Evolutionary conservation across 2,888 invertebrate species (phyloP).

Genomic region (Dermolepida albohirtum): DNA sequence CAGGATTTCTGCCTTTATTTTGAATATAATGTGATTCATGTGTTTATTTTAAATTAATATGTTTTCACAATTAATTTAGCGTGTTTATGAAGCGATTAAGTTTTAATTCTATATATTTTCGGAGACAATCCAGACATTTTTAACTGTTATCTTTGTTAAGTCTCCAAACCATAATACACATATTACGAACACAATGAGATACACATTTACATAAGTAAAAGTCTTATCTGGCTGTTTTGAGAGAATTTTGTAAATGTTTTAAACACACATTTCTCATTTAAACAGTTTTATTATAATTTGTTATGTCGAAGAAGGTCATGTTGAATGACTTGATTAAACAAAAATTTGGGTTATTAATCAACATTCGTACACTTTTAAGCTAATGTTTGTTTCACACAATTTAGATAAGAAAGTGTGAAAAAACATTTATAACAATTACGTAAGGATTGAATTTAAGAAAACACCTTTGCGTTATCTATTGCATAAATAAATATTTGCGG

Average conservation of each 20-base stretch:
- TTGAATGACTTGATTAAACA: conserved; percentile 27
- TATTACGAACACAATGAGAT: conserved; percentile 14
- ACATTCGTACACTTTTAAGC: conserved; percentile 14
- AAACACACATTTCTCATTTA: conserved; percentile 21
- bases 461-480: no score
- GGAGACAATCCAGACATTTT: conserved; percentile 2
- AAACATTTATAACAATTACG: no score
- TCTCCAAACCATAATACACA: conserved; percentile 4
- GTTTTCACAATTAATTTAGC: conserved; percentile 14
- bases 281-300: conserved; percentile 29
- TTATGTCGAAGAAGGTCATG: conserved; percentile 31
- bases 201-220: conserved; percentile 16
- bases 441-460: no score
- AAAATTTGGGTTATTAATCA: conserved; percentile 34
- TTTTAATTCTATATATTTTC: conserved; percentile 22
- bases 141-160: conserved; percentile 12
- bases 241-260: conserved; percentile 18
- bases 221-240: conserved; percentile 27
- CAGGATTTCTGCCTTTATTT: no score
- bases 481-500: no score
- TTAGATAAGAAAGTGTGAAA: conserved; percentile 16
- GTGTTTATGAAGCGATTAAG: conserved; percentile 20
- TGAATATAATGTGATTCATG: conserved; percentile 5
- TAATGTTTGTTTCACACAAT: conserved; percentile 33
- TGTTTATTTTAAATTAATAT: conserved; percentile 19